phyloP scores from a whole-genome alignment of 2,888 invertebrate genomes.

The Folsomia candida region DNA sequence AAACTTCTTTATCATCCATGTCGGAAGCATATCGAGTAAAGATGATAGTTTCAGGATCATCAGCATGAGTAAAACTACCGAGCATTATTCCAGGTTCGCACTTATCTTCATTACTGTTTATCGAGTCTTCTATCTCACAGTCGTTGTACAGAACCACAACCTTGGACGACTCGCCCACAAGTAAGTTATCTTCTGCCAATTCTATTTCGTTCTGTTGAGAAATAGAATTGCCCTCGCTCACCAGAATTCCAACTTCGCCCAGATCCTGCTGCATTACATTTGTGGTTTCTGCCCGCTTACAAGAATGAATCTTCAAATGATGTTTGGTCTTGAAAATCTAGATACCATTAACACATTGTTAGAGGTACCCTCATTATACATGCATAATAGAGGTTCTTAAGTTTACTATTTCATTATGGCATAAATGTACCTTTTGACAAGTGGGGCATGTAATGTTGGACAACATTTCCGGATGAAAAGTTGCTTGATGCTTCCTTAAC shows the following conservation, averaged over 20 bases:
- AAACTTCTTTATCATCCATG: background rate
- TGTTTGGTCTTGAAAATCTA: constrained; percentile 39
- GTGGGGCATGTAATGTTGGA: constrained; percentile 29
- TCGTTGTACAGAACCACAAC: constrained; percentile 19
- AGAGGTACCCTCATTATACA: too few relatives aligned
- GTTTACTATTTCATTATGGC: too few relatives aligned
- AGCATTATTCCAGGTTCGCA: constrained; percentile 16
- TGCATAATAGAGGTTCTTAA: too few relatives aligned
- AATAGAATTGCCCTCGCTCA: background rate
- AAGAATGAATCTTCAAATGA: constrained; percentile 37
- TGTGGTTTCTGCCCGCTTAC: constrained; percentile 14
- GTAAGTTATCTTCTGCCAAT: constrained; percentile 27
- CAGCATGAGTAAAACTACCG: constrained; percentile 15
- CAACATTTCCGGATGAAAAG: constrained; percentile 36
- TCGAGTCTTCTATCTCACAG: constrained; percentile 13
- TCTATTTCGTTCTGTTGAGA: background rate
- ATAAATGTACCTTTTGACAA: constrained; percentile 31
- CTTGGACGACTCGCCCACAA: background rate
- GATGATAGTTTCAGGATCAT: constrained; percentile 20
- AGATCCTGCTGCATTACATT: background rate
- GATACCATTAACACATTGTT: too few relatives aligned
- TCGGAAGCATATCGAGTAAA: constrained; percentile 18
- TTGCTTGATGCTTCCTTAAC: constrained; percentile 36
- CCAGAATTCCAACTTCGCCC: background rate
- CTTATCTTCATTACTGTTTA: background rate